Percentiles rank a stretch among this genome's conserved stretches.
Evolutionary conservation across 2,797 vertebrate species (phyloP).

Genomic region (Falco concolor): DNA sequence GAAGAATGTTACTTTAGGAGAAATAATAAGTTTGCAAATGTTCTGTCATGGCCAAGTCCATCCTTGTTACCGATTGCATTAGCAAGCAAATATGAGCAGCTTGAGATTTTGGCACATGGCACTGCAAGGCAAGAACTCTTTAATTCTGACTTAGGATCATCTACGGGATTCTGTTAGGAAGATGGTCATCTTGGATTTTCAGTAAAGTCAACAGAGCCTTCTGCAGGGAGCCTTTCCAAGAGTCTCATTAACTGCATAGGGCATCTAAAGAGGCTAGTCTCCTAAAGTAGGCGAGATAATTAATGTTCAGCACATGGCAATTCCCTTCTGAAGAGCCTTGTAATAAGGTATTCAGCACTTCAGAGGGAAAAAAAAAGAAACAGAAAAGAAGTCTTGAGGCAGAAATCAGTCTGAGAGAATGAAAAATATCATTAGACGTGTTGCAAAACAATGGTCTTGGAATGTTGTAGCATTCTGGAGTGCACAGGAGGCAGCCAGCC

Average conservation of each 20-base stretch:
- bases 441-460: background rate
- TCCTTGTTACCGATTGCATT: background rate
- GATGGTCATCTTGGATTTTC: background rate
- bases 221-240: background rate
- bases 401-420: background rate
- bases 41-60: background rate
- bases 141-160: background rate
- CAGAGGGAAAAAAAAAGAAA: background rate
- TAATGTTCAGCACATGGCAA: background rate
- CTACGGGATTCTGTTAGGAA: background rate
- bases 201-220: background rate
- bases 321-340: background rate
- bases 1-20: background rate
- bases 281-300: background rate
- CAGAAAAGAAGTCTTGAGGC: background rate
- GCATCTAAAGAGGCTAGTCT: background rate
- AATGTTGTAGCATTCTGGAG: background rate
- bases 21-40: background rate
- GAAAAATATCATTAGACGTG: background rate
- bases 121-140: background rate
- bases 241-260: background rate
- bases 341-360: background rate
- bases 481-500: background rate
- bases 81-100: background rate
- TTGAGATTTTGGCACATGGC: background rate